phyloP scores from a whole-genome alignment of 2,888 invertebrate genomes.

The Bedellia somnulentella region DNA sequence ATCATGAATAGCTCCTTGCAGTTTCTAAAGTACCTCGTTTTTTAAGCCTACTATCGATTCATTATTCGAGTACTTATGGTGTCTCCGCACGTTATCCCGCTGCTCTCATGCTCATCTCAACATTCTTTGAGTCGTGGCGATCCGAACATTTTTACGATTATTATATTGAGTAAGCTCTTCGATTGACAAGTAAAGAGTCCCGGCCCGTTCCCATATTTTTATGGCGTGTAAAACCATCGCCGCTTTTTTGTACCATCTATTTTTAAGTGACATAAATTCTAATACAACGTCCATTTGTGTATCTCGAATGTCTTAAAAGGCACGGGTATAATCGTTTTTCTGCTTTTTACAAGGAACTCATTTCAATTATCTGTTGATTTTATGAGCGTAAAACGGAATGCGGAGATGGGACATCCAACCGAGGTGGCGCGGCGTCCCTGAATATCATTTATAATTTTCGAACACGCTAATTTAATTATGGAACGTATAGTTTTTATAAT shows the following conservation, averaged over 20 bases:
- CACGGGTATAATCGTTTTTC: conserved; percentile 58
- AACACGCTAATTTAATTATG: conserved; percentile 58
- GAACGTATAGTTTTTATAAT: conserved; percentile 28
- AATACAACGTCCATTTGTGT: conserved; percentile 62
- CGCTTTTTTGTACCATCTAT: conserved; percentile 56
- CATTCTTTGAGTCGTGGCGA: no score
- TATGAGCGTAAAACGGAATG: conserved; percentile 51
- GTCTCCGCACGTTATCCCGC: no score
- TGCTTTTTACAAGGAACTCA: conserved; percentile 61
- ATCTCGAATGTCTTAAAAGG: conserved; percentile 60
- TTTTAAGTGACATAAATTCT: conserved; percentile 60
- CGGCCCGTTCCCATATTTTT: conserved; percentile 56
- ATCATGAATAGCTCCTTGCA: no score
- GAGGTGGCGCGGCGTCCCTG: conserved; percentile 34
- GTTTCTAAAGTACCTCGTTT: no score
- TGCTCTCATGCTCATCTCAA: no score
- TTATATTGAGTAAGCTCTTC: conserved; percentile 54
- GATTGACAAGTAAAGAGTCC: conserved; percentile 57
- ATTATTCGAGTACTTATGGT: no score
- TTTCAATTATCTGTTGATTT: conserved; percentile 60
- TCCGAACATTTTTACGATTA: conserved; percentile 60
- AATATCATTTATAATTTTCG: conserved; percentile 34
- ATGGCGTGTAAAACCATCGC: conserved; percentile 59
- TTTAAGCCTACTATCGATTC: no score
- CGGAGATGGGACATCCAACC: conserved; percentile 43